Base-by-base conservation (phyloP, 2,113 vertebrate genomes). In the Lagenorhynchus albirostris region DNA sequence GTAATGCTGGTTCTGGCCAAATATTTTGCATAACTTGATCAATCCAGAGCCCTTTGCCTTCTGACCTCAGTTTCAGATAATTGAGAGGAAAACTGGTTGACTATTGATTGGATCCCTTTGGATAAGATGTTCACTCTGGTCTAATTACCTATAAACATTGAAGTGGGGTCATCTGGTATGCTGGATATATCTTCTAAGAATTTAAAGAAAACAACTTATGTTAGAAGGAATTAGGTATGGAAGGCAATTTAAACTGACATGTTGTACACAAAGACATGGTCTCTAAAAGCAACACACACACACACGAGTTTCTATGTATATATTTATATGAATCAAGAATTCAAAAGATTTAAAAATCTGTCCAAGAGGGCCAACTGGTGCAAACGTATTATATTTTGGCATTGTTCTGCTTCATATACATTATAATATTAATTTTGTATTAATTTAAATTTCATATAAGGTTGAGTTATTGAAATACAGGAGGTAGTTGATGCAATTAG, bases 401-500 rank as follows among this genome's bases (percentile, higher is more conserved):
- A 53, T 14, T 73, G 1, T 55, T 92, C 21, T 77, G 8, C 5
- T 94, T 96, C 10, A 18, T 44, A 4, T 82, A 65, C 38, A 1
- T 62, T 41, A 29, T 73, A n/a, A 29, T 68, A n/a, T 82, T 91
- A 80, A 81, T 67, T 95, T 86, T 94, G 44, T 25, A 62, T 90
- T 76, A 89, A 83, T 86, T 95, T 41, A 70, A 65, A 84, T 85
- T 84, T 80, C 29, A 79, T 29, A 20, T 33, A 25, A 76, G 79
- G 97, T 26, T 71, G 90, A 95, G 81, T 89, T 96, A 97, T 97
- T 97, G 96, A 93, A 98, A 97, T 98, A 97, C 60, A 96, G 76
- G 97, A 98, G 93, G 96, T 81, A 97, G 96, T 97, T 60, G 13
- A 96, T 96, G 71, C 13, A 97, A 98, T 98, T 98, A 97, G 89